These are phyloP conservation scores for Alligator mississippiensis DNA, from an alignment of 2,113 vertebrate species.

Conservation along the genomic window DNA sequence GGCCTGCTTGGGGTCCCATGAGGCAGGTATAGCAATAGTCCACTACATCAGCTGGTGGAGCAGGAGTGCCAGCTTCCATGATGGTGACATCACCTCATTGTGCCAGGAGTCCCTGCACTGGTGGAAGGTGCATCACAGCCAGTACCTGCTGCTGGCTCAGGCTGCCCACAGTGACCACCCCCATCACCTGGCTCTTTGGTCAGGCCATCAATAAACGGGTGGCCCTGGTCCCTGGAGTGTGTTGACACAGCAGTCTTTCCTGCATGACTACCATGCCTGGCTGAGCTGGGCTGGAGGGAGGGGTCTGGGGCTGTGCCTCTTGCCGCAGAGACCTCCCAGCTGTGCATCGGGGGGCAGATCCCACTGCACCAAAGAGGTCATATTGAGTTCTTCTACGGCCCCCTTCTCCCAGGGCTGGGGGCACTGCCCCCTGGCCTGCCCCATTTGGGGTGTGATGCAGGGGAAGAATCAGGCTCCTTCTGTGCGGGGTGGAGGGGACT, in stretches of 20 bases:
- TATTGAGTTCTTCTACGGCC: not conserved
- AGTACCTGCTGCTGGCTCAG: slow-evolving; percentile 75
- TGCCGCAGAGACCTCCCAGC: not conserved
- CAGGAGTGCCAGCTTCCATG: slow-evolving; percentile 77
- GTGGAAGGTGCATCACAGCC: slow-evolving; percentile 79
- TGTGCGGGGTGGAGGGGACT: too few relatives aligned
- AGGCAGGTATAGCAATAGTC: slow-evolving; percentile 41
- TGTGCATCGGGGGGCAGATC: not conserved
- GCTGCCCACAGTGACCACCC: slow-evolving; percentile 71
- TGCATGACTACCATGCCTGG: slow-evolving; percentile 73
- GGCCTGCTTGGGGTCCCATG: slow-evolving; percentile 80
- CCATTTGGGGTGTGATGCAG: too few relatives aligned
- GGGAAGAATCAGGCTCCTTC: too few relatives aligned
- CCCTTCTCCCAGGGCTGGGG: not conserved
- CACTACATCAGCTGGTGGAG: slow-evolving; percentile 76
- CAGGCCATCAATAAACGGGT: slow-evolving; percentile 57
- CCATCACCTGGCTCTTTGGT: slow-evolving; percentile 45
- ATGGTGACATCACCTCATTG: slow-evolving; percentile 69
- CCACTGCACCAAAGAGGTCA: too few relatives aligned
- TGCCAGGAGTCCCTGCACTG: slow-evolving; percentile 79
- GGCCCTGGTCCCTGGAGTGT: slow-evolving; percentile 67
- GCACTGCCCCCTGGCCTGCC: too few relatives aligned
- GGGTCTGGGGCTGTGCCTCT: not conserved
- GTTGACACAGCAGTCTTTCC: slow-evolving; percentile 77
- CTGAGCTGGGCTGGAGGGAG: not conserved